These are phyloP conservation scores for Drosophila crucigera DNA, from an alignment of 2,888 invertebrate species.

Conservation along the genomic window DNA sequence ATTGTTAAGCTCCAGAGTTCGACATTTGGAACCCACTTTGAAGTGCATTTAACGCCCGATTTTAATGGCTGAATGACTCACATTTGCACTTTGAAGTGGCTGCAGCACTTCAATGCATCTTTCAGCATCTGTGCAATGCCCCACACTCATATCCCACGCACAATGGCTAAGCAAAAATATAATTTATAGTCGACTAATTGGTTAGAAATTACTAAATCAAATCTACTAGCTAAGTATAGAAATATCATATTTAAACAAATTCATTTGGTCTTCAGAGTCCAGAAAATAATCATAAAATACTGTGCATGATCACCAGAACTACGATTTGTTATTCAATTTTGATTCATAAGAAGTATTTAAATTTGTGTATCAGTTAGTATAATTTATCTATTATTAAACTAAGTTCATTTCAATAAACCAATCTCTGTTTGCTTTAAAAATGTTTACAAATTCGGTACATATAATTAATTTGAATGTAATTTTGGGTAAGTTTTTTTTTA, in stretches of 20 bases:
- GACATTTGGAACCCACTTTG: conserved; percentile 41
- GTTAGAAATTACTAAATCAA: neutral
- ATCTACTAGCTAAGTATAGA: neutral
- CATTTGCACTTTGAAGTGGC: conserved; percentile 81
- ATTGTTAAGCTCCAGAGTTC: conserved; percentile 21
- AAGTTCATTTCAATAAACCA: neutral
- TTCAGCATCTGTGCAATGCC: conserved; percentile 4
- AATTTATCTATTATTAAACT: neutral
- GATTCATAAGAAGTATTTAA: neutral
- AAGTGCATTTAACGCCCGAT: conserved; percentile 47
- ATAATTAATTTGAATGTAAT: neutral
- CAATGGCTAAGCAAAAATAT: neutral
- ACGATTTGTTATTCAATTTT: neutral
- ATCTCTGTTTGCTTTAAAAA: neutral
- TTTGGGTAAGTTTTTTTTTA: neutral
- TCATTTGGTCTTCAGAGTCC: neutral
- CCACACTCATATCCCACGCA: neutral
- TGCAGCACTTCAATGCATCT: conserved; percentile 59
- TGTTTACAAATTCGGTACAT: neutral
- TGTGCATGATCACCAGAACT: neutral
- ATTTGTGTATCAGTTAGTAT: neutral
- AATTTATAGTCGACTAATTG: conserved; percentile 19
- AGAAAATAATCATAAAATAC: neutral
- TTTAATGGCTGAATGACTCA: conserved; percentile 47
- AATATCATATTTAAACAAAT: neutral